A percentile compares a stretch with the other conserved stretches of the same genome.
These are phyloP conservation scores for Synergus gifuensis DNA, from an alignment of 2,888 invertebrate genomes.

Conservation along the genomic window DNA sequence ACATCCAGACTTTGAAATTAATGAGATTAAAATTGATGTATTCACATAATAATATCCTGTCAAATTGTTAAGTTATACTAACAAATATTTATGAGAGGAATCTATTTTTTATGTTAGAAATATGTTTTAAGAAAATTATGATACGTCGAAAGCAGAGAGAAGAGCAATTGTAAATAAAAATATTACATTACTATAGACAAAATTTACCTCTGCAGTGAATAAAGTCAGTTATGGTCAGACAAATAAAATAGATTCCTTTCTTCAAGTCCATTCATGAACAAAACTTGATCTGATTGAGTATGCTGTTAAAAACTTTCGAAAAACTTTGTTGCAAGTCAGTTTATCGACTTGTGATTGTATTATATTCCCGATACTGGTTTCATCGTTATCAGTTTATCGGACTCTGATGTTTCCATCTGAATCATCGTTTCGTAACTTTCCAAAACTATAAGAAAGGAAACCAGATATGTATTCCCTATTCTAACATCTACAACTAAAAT, in stretches of 20 bases:
- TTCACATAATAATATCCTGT: too few relatives aligned
- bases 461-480: background rate
- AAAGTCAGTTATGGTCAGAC: background rate
- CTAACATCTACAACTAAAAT: background rate
- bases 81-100: too few relatives aligned
- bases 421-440: constrained; percentile 10
- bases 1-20: background rate
- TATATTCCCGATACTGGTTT: background rate
- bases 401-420: constrained; percentile 16
- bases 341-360: background rate
- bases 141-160: background rate
- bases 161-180: too few relatives aligned
- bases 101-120: too few relatives aligned
- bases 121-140: too few relatives aligned
- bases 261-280: too few relatives aligned
- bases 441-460: background rate
- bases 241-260: background rate
- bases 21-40: background rate
- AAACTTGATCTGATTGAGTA: background rate
- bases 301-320: background rate
- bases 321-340: background rate
- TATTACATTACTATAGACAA: background rate
- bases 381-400: constrained; percentile 24
- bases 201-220: background rate
- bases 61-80: too few relatives aligned